Evolutionary conservation across 2,888 invertebrate genomes (phyloP).

Genomic region (Steinernema carpocapsae): DNA sequence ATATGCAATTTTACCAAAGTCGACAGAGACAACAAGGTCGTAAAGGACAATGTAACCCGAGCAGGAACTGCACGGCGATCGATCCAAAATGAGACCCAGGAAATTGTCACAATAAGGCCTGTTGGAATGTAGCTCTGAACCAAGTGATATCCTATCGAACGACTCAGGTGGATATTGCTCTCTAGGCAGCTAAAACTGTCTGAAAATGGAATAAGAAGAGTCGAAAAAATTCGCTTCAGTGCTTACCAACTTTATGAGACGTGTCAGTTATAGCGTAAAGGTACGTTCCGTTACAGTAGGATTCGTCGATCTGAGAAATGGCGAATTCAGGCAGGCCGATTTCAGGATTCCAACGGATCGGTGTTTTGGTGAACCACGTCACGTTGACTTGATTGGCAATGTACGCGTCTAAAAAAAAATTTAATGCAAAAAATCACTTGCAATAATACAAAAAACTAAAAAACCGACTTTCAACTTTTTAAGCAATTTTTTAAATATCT

Average conservation of each 20-base stretch:
- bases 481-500: no score
- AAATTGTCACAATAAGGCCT: slow-evolving; percentile 57
- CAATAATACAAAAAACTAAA: no score
- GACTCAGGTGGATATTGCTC: slow-evolving; percentile 57
- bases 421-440: not conserved
- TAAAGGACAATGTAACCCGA: slow-evolving; percentile 65
- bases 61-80: slow-evolving; percentile 66
- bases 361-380: slow-evolving; percentile 61
- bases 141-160: slow-evolving; percentile 67
- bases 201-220: slow-evolving; percentile 38
- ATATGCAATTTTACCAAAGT: slow-evolving; percentile 52
- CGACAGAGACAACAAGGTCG: slow-evolving; percentile 65
- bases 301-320: slow-evolving; percentile 36
- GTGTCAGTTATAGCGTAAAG: slow-evolving; percentile 62
- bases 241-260: slow-evolving; percentile 55
- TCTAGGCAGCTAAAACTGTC: slow-evolving; percentile 64
- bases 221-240: not conserved
- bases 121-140: slow-evolving; percentile 63
- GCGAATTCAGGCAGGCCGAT: slow-evolving; percentile 65
- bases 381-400: slow-evolving; percentile 66
- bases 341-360: slow-evolving; percentile 64
- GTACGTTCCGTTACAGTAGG: slow-evolving; percentile 57
- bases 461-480: no score
- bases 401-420: slow-evolving; percentile 61
- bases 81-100: slow-evolving; percentile 62